These are phyloP conservation scores for Orthosia gothica DNA, from an alignment of 2,888 invertebrate genomes.

Conservation along the genomic window DNA sequence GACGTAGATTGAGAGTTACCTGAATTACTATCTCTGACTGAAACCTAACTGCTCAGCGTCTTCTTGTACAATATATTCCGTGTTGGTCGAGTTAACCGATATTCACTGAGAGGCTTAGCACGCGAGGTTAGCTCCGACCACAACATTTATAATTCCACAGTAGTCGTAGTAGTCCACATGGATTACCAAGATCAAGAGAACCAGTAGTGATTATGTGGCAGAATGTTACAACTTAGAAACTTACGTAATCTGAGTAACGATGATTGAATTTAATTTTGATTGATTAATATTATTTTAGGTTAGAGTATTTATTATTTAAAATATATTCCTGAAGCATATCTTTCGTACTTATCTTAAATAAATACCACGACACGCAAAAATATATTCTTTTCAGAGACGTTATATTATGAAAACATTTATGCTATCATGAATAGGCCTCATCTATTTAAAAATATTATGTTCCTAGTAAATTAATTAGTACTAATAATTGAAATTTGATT, in stretches of 20 bases:
- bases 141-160: constrained; percentile 23
- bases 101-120: constrained; percentile 12
- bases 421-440: no score
- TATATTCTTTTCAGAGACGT: no score
- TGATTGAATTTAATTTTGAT: no score
- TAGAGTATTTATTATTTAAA: no score
- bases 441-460: no score
- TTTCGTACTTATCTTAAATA: no score
- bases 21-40: neutral
- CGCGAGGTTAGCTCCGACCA: constrained; percentile 9
- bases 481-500: no score
- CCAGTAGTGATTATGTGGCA: neutral
- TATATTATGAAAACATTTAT: no score
- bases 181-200: constrained; percentile 15
- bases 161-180: constrained; percentile 18
- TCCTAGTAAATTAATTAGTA: no score
- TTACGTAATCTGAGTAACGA: neutral
- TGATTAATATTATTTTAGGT: no score
- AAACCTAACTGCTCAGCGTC: constrained; percentile 6
- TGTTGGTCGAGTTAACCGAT: constrained; percentile 14
- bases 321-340: no score
- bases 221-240: neutral
- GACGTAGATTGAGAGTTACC: neutral
- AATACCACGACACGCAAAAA: no score
- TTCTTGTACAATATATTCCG: constrained; percentile 7